Evolutionary conservation across 2,113 vertebrate genomes (phyloP).

Genomic region (Noturus placidus): DNA sequence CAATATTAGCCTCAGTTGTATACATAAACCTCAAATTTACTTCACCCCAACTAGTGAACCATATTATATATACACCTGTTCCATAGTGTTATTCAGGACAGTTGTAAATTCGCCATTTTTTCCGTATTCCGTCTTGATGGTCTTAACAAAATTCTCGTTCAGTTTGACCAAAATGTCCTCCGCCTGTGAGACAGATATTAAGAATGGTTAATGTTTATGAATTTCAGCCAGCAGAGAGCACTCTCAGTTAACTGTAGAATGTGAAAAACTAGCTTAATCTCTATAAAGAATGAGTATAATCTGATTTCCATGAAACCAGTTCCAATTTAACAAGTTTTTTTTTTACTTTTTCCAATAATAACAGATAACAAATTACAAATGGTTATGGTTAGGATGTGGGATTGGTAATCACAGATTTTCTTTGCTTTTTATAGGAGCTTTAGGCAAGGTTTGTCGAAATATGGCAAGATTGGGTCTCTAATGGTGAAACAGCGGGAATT

Average conservation of each 20-base stretch:
- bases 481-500: neutral
- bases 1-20: neutral
- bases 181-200: constrained; percentile 45
- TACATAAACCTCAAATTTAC: neutral
- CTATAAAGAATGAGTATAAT: neutral
- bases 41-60: neutral
- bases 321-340: too few relatives aligned
- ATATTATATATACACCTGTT: constrained; percentile 58
- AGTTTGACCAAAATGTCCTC: constrained; percentile 51
- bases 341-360: too few relatives aligned
- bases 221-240: neutral
- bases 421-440: neutral
- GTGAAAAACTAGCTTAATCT: neutral
- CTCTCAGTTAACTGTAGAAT: neutral
- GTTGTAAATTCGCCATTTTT: constrained; percentile 21
- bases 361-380: neutral
- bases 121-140: constrained; percentile 53
- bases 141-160: constrained; percentile 35
- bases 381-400: neutral
- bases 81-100: constrained; percentile 62
- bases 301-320: too few relatives aligned
- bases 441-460: neutral
- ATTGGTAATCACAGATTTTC: neutral
- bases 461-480: neutral
- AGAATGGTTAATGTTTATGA: neutral